Conservation (phyloP, 64 coral and sea anemone genomes). For the Dendronephthya gigantea region DNA sequence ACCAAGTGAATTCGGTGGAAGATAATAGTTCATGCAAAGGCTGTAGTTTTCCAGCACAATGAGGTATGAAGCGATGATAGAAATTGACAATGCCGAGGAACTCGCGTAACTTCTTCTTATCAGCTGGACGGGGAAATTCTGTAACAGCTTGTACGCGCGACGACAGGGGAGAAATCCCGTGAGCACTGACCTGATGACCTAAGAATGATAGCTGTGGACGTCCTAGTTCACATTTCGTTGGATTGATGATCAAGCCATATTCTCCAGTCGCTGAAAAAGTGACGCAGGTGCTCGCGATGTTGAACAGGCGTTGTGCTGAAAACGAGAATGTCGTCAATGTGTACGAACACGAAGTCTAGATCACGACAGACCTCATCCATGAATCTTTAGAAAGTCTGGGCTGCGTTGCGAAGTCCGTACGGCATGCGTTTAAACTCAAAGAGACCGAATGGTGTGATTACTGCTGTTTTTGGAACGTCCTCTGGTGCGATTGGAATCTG, state of each 20-base stretch:
- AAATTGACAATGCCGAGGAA: conserved; percentile 26
- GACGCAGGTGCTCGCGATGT: not conserved
- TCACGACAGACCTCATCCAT: conserved; percentile 8
- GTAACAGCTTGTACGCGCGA: not conserved
- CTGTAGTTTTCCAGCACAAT: not conserved
- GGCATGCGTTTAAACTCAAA: not conserved
- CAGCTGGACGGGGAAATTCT: not conserved
- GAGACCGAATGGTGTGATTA: not conserved
- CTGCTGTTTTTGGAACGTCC: not conserved
- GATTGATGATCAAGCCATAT: conserved; percentile 4
- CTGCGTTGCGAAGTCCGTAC: not conserved
- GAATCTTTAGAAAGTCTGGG: not conserved
- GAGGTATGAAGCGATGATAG: conserved; percentile 29
- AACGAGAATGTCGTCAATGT: not conserved
- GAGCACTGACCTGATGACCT: not conserved
- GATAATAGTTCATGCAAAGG: not conserved
- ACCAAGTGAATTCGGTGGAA: not conserved
- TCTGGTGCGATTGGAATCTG: not conserved
- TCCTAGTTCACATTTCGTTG: conserved; percentile 14
- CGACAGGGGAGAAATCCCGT: not conserved
- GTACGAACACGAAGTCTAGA: not conserved
- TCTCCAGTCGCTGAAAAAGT: not conserved
- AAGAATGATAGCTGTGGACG: not conserved
- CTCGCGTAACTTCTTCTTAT: not conserved
- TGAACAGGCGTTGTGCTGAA: not conserved